Conservation (phyloP, 2,113 vertebrate genomes). For the Morone chrysops region DNA sequence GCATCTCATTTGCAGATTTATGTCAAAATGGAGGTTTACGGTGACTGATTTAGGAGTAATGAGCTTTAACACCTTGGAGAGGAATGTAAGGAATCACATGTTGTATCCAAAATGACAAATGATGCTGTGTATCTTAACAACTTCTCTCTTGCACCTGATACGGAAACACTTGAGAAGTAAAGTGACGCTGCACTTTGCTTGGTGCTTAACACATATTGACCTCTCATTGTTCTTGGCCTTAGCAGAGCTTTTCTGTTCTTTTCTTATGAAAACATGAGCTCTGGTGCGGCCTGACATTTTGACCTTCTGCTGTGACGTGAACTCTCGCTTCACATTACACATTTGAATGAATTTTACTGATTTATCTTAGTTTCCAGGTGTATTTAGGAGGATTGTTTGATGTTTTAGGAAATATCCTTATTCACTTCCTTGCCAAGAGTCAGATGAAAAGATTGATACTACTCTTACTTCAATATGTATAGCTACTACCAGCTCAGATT, state of each 20-base stretch:
- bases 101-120: not conserved
- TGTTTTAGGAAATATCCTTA: not conserved
- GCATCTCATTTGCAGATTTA: constrained; percentile 9
- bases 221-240: constrained; percentile 52
- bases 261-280: constrained; percentile 51
- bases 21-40: constrained; percentile 8
- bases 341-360: not conserved
- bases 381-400: too few relatives aligned
- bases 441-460: not conserved
- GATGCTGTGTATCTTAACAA: not conserved
- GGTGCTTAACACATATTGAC: constrained; percentile 44
- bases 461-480: not conserved
- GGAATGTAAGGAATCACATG: constrained; percentile 7
- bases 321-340: not conserved
- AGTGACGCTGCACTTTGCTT: constrained; percentile 21
- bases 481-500: not conserved
- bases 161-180: constrained; percentile 38
- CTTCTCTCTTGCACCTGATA: constrained; percentile 29
- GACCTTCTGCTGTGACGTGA: constrained; percentile 12
- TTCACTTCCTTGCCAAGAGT: not conserved
- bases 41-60: constrained; percentile 5
- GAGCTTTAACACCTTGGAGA: constrained; percentile 9
- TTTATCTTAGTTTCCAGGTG: not conserved
- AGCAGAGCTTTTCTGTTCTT: constrained; percentile 27
- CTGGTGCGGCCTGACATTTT: constrained; percentile 1